Conservation (phyloP, 2,797 vertebrate species). For the Melanotaenia parkinsoni region DNA sequence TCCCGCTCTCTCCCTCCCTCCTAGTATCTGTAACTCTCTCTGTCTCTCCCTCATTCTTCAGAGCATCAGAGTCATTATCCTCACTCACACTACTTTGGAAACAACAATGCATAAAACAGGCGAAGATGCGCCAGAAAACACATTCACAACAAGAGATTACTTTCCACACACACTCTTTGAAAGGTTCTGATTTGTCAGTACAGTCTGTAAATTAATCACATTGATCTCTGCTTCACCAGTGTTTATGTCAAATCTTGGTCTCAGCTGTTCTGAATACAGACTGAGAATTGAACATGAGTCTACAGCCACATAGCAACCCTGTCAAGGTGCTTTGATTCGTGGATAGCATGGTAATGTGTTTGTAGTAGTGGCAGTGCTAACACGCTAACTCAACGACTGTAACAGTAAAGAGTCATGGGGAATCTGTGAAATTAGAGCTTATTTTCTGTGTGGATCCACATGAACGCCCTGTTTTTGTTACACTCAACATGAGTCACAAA, state of each 20-base stretch:
- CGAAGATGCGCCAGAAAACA: slow-evolving; percentile 20
- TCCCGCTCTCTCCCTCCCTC: slow-evolving; percentile 27
- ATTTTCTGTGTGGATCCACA: background rate
- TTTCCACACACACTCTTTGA: slow-evolving; percentile 29
- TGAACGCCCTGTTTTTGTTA: background rate
- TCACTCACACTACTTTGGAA: slow-evolving; percentile 58
- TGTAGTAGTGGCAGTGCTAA: background rate
- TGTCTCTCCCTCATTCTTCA: slow-evolving; percentile 48
- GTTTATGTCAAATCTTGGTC: slow-evolving; percentile 3
- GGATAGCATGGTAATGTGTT: slow-evolving; percentile 1
- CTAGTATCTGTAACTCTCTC: slow-evolving; percentile 37
- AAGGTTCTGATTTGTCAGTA: slow-evolving; percentile 25
- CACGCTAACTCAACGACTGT: background rate
- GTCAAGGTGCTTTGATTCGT: slow-evolving; percentile 2
- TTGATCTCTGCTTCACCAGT: slow-evolving; percentile 9
- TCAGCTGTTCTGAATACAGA: slow-evolving; percentile 2
- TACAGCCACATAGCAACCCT: background rate
- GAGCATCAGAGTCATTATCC: slow-evolving; percentile 68
- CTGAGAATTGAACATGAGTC: background rate
- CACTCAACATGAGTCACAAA: background rate
- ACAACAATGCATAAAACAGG: slow-evolving; percentile 40
- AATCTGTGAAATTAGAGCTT: background rate
- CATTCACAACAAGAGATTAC: slow-evolving; percentile 37
- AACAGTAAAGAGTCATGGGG: background rate
- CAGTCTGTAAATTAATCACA: slow-evolving; percentile 9